Conservation (phyloP, 2,113 vertebrate genomes). For the Argyrosomus japonicus region DNA sequence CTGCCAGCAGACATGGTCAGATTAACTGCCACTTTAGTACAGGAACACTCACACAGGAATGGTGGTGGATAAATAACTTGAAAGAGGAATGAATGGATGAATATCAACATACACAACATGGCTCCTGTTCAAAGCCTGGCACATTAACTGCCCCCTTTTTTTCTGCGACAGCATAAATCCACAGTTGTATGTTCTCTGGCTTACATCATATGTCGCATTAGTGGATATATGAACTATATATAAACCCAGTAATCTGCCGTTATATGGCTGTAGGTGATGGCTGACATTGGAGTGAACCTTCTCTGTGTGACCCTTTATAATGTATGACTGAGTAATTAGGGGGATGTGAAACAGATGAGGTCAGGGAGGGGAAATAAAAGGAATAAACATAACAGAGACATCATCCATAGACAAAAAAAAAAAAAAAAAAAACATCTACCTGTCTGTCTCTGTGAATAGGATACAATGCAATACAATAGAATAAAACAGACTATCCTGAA, state of each 20-base stretch:
- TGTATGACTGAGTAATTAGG: conserved; percentile 41
- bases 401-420: conserved; percentile 1
- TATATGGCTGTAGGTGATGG: conserved; percentile 45
- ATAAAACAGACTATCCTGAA: background rate
- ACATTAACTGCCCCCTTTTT: background rate
- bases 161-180: conserved; percentile 31
- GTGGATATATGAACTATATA: conserved; percentile 25
- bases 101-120: background rate
- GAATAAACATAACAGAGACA: conserved; percentile 8
- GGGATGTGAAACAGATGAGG: conserved; percentile 28
- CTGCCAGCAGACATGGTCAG: conserved; percentile 69
- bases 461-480: background rate
- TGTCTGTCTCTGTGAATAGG: background rate
- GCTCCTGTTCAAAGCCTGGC: conserved; percentile 1
- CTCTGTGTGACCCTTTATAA: conserved; percentile 39
- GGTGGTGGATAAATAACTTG: conserved; percentile 10
- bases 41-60: background rate
- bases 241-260: conserved; percentile 46
- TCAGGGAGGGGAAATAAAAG: background rate
- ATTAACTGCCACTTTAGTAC: conserved; percentile 69
- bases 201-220: conserved; percentile 48
- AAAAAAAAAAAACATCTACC: background rate
- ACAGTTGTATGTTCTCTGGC: conserved; percentile 5
- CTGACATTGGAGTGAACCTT: conserved; percentile 51
- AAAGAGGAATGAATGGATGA: conserved; percentile 12